These are phyloP conservation scores for Neodiprion pinetum DNA, from an alignment of 1,140 invertebrate genomes.

Conservation along the genomic window DNA sequence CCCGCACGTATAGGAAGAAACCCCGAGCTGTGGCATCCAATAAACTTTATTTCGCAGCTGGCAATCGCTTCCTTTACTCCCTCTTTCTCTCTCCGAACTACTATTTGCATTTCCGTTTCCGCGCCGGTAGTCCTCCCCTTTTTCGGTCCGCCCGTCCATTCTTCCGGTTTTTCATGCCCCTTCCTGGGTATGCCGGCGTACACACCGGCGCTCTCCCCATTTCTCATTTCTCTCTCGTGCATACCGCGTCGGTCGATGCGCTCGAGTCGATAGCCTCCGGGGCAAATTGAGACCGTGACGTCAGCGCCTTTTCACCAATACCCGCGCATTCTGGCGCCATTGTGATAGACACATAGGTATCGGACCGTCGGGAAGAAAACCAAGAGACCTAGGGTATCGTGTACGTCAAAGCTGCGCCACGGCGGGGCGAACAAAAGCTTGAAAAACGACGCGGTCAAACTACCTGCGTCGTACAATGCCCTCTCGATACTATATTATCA, in stretches of 20 bases:
- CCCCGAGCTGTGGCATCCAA: background rate
- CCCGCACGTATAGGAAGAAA: too few relatives aligned
- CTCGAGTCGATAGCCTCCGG: conserved; percentile 1
- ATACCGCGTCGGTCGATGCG: background rate
- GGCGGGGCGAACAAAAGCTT: too few relatives aligned
- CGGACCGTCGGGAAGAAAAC: too few relatives aligned
- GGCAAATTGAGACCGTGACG: conserved; percentile 6
- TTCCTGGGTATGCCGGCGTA: background rate
- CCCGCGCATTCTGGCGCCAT: background rate
- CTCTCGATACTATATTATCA: too few relatives aligned
- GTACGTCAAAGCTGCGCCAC: too few relatives aligned
- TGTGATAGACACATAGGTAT: background rate
- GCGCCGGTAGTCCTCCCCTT: background rate
- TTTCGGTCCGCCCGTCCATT: background rate
- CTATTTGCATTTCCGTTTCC: too few relatives aligned
- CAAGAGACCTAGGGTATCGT: too few relatives aligned
- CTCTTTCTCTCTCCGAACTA: too few relatives aligned
- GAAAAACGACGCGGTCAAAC: too few relatives aligned
- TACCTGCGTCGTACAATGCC: too few relatives aligned
- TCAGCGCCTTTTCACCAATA: conserved; percentile 2
- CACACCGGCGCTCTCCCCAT: background rate
- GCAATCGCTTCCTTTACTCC: too few relatives aligned
- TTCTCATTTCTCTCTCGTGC: background rate
- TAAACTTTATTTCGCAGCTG: background rate
- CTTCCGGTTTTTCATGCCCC: background rate